Conservation (phyloP, 2,113 vertebrate species). For the Butorides virescens region DNA sequence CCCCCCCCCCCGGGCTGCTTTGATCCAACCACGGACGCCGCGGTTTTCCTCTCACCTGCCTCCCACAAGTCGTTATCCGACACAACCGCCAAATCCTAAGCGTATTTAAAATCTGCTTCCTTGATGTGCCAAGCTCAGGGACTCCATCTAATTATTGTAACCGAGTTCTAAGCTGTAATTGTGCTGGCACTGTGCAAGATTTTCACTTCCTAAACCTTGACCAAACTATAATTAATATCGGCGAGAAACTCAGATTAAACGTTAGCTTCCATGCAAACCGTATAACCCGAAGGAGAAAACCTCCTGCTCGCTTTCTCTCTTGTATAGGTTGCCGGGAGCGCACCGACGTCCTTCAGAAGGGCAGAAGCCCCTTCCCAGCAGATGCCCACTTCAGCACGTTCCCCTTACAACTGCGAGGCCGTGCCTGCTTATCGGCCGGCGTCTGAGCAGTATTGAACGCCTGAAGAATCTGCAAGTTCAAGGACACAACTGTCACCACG, state of each 20-base stretch:
- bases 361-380: background rate
- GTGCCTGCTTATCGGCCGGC: background rate
- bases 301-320: background rate
- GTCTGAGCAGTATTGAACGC: background rate
- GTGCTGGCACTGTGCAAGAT: background rate
- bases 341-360: background rate
- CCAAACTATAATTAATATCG: background rate
- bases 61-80: background rate
- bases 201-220: background rate
- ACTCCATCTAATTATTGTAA: background rate
- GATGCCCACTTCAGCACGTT: background rate
- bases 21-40: background rate
- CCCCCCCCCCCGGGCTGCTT: background rate
- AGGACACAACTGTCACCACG: background rate
- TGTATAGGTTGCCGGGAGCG: rapidly evolving
- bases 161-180: background rate
- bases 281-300: background rate
- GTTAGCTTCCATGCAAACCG: background rate
- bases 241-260: background rate
- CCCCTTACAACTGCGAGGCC: too few relatives aligned
- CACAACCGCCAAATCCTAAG: background rate
- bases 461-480: background rate
- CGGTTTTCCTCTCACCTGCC: conserved; percentile 12
- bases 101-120: background rate
- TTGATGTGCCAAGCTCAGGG: background rate